A percentile compares a stretch with the other conserved stretches of the same genome.
Conservation (phyloP, 2,797 vertebrate species). For the Echeneis naucrates region DNA sequence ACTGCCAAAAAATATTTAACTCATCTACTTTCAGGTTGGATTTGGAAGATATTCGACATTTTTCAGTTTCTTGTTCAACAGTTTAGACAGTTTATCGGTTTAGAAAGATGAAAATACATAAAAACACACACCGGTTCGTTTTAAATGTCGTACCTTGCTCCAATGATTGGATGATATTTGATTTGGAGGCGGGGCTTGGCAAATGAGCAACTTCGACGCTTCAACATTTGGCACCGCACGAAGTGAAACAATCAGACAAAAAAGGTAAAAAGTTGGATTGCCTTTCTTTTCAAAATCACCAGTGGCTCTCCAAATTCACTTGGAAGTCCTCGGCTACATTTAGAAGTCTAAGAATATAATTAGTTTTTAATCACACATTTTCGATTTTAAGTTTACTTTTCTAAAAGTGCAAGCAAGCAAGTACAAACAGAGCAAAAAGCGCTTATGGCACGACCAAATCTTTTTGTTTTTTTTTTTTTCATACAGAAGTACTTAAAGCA, state of each 20-base stretch:
- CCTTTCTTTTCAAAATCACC: not conserved
- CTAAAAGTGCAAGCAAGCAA: constrained; percentile 70
- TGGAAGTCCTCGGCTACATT: constrained; percentile 10
- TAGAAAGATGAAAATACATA: too few species aligned
- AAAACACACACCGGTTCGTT: not conserved
- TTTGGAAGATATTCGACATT: too few species aligned
- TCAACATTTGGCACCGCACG: constrained; percentile 61
- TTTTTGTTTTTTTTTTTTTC: constrained; percentile 18
- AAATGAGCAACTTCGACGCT: not conserved
- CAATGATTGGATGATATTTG: not conserved
- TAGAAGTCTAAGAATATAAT: not conserved
- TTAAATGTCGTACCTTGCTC: too few species aligned
- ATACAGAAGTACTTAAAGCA: constrained; percentile 49
- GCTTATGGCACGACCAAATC: constrained; percentile 24
- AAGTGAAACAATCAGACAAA: constrained; percentile 21
- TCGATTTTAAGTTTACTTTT: constrained; percentile 33
- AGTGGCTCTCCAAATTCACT: constrained; percentile 17
- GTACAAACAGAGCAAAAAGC: constrained; percentile 66
- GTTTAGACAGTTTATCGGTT: too few species aligned
- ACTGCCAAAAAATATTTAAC: too few species aligned
- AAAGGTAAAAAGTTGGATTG: constrained; percentile 31
- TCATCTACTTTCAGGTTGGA: too few species aligned
- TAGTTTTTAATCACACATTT: constrained; percentile 1
- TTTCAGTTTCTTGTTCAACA: too few species aligned
- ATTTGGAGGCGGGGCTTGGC: constrained; percentile 1